phyloP scores from a whole-genome alignment of 2,113 vertebrate genomes.

The Calidris pugnax region DNA sequence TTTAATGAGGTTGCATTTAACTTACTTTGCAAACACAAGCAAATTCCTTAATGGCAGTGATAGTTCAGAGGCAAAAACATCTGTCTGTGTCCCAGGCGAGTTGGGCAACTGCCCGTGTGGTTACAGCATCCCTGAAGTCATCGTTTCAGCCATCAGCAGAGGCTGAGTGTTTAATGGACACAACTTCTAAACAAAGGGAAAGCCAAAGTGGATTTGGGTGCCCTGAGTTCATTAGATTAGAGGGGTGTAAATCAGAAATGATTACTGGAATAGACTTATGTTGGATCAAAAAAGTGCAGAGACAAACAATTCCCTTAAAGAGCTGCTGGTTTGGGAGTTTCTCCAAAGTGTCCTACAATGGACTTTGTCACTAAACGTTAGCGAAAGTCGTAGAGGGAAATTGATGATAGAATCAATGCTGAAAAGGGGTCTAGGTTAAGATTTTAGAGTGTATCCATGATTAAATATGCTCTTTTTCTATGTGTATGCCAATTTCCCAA shows the following conservation, averaged over 20 bases:
- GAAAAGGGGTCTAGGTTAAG: background rate
- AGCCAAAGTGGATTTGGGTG: background rate
- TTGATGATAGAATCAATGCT: background rate
- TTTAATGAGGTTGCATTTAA: background rate
- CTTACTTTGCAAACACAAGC: background rate
- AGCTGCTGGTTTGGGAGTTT: background rate
- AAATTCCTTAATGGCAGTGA: conserved; percentile 9
- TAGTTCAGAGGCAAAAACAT: background rate
- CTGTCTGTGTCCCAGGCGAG: background rate
- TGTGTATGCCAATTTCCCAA: background rate
- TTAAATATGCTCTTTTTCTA: background rate
- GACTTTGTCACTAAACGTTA: background rate
- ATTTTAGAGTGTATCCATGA: background rate
- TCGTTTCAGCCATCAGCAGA: background rate
- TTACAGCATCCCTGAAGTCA: background rate
- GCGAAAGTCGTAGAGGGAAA: background rate
- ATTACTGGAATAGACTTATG: background rate
- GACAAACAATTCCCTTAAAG: background rate
- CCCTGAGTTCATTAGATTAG: background rate
- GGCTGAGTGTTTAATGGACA: background rate
- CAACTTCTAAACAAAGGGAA: background rate
- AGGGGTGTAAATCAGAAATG: background rate
- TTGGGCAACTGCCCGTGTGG: background rate
- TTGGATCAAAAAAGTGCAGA: background rate
- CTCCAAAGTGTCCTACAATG: background rate